Percentiles rank a stretch among this genome's conserved stretches.
These are phyloP conservation scores for Ameiurus melas DNA, from an alignment of 2,113 vertebrate species.

Conservation along the genomic window DNA sequence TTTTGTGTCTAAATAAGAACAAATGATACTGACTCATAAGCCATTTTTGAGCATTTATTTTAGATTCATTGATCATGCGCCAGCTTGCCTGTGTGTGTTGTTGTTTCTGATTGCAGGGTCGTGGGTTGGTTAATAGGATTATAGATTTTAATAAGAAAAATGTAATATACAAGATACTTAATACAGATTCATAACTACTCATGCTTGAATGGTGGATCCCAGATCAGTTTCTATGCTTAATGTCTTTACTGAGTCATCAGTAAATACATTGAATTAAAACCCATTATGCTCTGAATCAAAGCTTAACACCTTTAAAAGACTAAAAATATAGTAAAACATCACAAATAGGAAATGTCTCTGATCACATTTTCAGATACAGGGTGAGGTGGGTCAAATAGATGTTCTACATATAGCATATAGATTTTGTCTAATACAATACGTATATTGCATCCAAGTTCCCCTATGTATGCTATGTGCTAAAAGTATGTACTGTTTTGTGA, in stretches of 20 bases:
- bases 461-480: no score
- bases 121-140: neutral
- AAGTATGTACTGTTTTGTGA: no score
- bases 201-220: neutral
- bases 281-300: neutral
- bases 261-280: neutral
- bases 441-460: no score
- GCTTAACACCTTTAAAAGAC: neutral
- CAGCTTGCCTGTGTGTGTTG: neutral
- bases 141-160: conserved; percentile 25
- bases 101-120: neutral
- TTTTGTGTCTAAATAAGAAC: conserved; percentile 45
- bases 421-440: neutral
- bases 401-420: neutral
- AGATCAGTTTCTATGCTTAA: neutral
- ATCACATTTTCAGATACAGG: neutral
- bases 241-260: neutral
- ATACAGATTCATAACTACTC: neutral
- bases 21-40: conserved; percentile 53
- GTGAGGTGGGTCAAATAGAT: neutral
- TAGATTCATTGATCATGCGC: conserved; percentile 37
- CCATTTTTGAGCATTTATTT: conserved; percentile 59
- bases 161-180: neutral
- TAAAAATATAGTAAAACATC: no score
- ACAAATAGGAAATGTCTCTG: neutral